Evolutionary conservation across 1,140 invertebrate species (phyloP), one percentile per base, ranked within the genome.

Genomic region (Drosophila kurseongensis): DNA sequence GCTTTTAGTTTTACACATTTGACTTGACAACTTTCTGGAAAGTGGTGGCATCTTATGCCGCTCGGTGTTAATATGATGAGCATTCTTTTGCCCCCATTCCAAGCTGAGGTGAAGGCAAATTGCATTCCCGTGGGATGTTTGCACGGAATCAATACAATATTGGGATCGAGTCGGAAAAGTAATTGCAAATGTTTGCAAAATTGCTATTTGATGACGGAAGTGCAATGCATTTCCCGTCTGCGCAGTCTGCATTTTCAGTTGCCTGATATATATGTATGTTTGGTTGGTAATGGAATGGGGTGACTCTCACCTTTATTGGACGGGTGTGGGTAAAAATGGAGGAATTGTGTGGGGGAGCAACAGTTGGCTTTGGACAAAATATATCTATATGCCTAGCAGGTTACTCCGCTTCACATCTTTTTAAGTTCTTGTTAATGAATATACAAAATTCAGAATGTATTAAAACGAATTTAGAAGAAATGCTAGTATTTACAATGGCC

Each of bases 1-100:
- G 76, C 84, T 88, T 80, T 88, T 67, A 83, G 77, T 82, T 83
- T 76, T 68, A 72, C 62, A 78, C 75, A 86, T 82, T 65, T 66
- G 47, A 77, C 75, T 59, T 76, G 50, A 55, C 75, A 81, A 81
- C 54, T 76, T 84, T 50, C 23, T 38, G 44, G 5, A 32, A 23
- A 18, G 10, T 41, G 47, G 66, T 48, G 71, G 54, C 51, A 65
- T 58, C 65, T 78, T 35, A 50, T 67, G 80, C 18, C 45, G 62
- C 75, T 85, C 52, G 62, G 76, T 77, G 66, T 74, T 54, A 40
- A 58, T 80, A 47, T 75, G 72, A 75, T 65, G 48, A 48, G 38
- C 36, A 45, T 59, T 75, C 52, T 59, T 36, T 23, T 4, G 29
- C 54, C 40, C 1, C 35, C 23, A 41, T 40, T 14, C 44, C 36